These are phyloP conservation scores for Nowickia ferox DNA, from an alignment of 2,888 invertebrate genomes.

Conservation along the genomic window DNA sequence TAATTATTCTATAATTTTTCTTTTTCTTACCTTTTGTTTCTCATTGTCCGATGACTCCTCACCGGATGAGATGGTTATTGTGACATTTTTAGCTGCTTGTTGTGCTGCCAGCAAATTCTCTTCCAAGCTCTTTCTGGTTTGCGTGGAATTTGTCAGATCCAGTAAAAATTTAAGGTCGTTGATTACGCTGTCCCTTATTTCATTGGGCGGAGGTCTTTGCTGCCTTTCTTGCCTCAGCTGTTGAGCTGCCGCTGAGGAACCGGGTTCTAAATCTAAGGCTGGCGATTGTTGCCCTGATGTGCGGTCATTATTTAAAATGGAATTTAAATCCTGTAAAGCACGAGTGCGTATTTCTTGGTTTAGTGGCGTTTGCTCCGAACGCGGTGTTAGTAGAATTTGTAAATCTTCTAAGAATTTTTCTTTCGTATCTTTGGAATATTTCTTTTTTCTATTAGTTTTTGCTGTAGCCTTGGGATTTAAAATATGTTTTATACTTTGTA, in stretches of 20 bases:
- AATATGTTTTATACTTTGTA: slow-evolving; percentile 35
- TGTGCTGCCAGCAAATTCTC: background rate
- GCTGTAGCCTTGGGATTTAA: slow-evolving; percentile 35
- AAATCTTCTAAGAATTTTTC: slow-evolving; percentile 45
- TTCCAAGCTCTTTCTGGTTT: background rate
- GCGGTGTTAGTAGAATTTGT: slow-evolving; percentile 22
- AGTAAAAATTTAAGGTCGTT: slow-evolving; percentile 27
- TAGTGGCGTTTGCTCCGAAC: background rate
- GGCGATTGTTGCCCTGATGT: background rate
- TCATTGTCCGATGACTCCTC: background rate
- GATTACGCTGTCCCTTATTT: slow-evolving; percentile 13
- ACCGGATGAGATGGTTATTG: background rate
- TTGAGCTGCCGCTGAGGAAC: background rate
- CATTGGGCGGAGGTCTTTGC: slow-evolving; percentile 8
- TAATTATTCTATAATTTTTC: too few relatives aligned
- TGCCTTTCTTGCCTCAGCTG: background rate
- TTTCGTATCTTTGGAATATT: slow-evolving; percentile 31
- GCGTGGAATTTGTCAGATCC: background rate
- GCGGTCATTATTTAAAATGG: slow-evolving; percentile 24
- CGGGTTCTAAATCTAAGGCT: background rate
- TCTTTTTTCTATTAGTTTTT: slow-evolving; percentile 7
- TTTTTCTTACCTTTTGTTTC: background rate
- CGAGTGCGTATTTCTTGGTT: background rate
- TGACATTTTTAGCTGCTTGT: background rate
- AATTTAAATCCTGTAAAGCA: slow-evolving; percentile 33